These are phyloP conservation scores for Diorhabda elongata DNA, from an alignment of 1,140 invertebrate species.

Conservation along the genomic window DNA sequence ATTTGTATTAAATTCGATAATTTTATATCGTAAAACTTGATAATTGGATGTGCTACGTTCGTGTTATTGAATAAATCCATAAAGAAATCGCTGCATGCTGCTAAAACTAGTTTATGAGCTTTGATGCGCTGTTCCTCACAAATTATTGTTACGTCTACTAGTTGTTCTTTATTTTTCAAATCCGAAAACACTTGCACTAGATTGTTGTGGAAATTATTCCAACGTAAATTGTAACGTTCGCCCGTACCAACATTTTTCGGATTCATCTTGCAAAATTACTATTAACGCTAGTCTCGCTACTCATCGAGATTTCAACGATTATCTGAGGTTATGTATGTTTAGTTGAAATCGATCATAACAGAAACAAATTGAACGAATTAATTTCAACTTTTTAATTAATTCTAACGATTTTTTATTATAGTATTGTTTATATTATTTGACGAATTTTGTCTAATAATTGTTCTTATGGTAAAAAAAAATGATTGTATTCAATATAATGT, in stretches of 20 bases:
- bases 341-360: no score
- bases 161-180: constrained; percentile 49
- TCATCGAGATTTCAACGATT: no score
- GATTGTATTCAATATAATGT: no score
- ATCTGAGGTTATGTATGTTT: no score
- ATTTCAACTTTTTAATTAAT: no score
- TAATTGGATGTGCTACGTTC: constrained; percentile 49
- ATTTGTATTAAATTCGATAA: constrained; percentile 50
- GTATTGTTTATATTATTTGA: no score
- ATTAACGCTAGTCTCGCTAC: no score
- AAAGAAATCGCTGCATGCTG: constrained; percentile 59
- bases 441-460: no score
- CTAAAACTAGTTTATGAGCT: constrained; percentile 57
- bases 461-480: no score
- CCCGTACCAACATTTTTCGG: background rate
- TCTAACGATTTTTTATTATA: no score
- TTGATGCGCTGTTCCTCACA: constrained; percentile 55
- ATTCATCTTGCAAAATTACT: background rate
- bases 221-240: constrained; percentile 54
- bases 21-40: constrained; percentile 52
- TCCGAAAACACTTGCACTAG: constrained; percentile 55
- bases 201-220: constrained; percentile 56
- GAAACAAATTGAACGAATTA: no score
- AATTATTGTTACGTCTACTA: constrained; percentile 58
- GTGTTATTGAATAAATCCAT: background rate